Percentiles rank a stretch among this genome's conserved stretches.
phyloP scores from a whole-genome alignment of 2,113 vertebrate species.

The Ammodytes marinus region DNA sequence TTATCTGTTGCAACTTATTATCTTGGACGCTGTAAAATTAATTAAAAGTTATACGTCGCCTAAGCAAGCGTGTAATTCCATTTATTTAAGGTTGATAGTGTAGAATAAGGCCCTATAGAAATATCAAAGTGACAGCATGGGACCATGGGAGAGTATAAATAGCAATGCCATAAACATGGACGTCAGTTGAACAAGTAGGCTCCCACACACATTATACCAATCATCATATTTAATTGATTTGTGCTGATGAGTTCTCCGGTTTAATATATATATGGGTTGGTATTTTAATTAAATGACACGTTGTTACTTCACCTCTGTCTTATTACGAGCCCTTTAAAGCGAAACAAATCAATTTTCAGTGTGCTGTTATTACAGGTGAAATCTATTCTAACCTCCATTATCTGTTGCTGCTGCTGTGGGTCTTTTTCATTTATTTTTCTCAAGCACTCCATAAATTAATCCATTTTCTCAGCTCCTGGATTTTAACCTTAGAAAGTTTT shows the following conservation, averaged over 20 bases:
- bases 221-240: neutral
- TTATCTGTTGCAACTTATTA: conserved; percentile 11
- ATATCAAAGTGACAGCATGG: conserved; percentile 12
- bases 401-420: conserved; percentile 27
- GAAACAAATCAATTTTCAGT: neutral
- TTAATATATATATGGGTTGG: neutral
- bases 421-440: neutral
- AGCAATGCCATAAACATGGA: conserved; percentile 39
- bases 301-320: neutral
- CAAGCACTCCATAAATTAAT: neutral
- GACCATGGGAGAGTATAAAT: conserved; percentile 40
- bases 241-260: neutral
- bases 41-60: neutral
- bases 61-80: neutral
- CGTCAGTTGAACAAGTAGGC: neutral
- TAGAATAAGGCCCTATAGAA: conserved; percentile 20
- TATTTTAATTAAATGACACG: conserved; percentile 11
- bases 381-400: conserved; percentile 9
- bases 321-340: neutral
- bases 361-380: neutral
- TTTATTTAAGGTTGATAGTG: neutral
- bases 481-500: neutral
- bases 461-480: conserved; percentile 1
- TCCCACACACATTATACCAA: neutral
- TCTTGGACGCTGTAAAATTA: neutral